A percentile compares a stretch with the other conserved stretches of the same genome.
phyloP scores from a whole-genome alignment of 2,888 invertebrate genomes.

The Trileptium ribeirensis region DNA sequence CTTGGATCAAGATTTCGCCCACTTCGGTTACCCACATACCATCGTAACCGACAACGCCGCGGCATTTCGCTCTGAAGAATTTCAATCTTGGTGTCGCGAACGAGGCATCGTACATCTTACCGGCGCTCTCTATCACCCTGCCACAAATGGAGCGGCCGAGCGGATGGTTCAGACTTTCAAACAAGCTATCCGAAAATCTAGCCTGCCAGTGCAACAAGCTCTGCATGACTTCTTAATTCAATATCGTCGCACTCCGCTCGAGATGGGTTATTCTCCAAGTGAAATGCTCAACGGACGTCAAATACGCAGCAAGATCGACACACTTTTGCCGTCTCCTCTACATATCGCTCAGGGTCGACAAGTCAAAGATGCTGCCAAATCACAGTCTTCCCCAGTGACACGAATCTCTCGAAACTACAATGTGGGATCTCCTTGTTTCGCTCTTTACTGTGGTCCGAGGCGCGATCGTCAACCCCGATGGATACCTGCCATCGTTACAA shows the following conservation, averaged over 20 bases:
- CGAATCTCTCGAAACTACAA: background rate
- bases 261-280: conserved; percentile 25
- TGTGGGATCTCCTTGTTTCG: background rate
- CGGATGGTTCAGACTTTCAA: conserved; percentile 36
- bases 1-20: conserved; percentile 33
- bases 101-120: conserved; percentile 4
- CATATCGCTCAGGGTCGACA: conserved; percentile 24
- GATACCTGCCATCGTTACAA: background rate
- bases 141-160: conserved; percentile 25
- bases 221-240: conserved; percentile 28
- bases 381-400: background rate
- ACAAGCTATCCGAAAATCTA: conserved; percentile 25
- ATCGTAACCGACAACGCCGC: conserved; percentile 39
- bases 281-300: conserved; percentile 21
- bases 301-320: conserved; percentile 6
- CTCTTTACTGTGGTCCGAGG: background rate
- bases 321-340: conserved; percentile 11
- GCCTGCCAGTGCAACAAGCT: conserved; percentile 22
- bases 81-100: background rate
- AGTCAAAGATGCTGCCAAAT: conserved; percentile 1
- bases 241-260: background rate
- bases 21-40: conserved; percentile 34
- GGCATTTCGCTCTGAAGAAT: conserved; percentile 26
- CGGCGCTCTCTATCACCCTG: conserved; percentile 39
- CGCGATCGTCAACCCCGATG: background rate